A percentile compares a stretch with the other conserved stretches of the same genome.
phyloP scores from a whole-genome alignment of 64 coral and sea anemone species.

The Platygyra sinensis region DNA sequence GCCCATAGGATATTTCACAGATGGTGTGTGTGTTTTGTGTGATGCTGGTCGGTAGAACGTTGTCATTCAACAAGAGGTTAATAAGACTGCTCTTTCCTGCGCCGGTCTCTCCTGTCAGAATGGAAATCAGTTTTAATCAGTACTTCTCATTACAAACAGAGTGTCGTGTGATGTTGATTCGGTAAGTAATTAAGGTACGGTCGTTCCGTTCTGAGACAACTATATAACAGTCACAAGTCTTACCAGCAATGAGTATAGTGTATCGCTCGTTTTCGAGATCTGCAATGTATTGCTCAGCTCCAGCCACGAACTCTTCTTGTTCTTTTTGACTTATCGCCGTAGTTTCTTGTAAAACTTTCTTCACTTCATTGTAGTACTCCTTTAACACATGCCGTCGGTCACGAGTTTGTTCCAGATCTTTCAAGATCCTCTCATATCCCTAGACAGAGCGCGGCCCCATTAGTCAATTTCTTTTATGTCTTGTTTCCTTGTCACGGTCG shows the following conservation, averaged over 20 bases:
- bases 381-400: background rate
- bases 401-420: background rate
- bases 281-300: background rate
- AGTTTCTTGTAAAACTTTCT: background rate
- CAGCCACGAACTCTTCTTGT: background rate
- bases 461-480: background rate
- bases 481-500: too few species aligned
- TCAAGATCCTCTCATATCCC: background rate
- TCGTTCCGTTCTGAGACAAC: too few species aligned
- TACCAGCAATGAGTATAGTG: background rate
- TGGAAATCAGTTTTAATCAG: too few species aligned
- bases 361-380: background rate
- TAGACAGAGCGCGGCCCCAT: background rate
- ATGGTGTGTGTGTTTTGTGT: background rate
- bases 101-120: constrained; percentile 14
- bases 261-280: background rate
- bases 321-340: background rate
- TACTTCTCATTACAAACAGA: too few species aligned
- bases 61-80: background rate
- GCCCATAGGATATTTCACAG: constrained; percentile 24
- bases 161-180: too few species aligned
- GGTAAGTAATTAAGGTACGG: too few species aligned
- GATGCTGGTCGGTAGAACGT: background rate
- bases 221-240: background rate
- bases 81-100: constrained; percentile 7